phyloP scores from a whole-genome alignment of 2,888 invertebrate species.

The Physocephala rufipes region DNA sequence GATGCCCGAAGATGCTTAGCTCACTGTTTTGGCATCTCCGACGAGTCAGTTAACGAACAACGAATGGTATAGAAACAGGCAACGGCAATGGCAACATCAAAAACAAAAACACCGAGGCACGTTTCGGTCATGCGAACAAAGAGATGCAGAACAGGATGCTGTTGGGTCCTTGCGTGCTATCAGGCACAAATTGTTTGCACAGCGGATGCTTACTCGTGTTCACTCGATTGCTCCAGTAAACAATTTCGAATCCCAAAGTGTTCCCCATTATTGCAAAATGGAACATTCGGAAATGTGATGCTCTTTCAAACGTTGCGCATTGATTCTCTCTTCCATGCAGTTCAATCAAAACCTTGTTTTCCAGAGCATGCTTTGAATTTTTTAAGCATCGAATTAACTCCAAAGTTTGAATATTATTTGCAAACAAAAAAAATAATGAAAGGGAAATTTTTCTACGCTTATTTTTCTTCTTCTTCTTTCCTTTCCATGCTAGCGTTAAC shows the following conservation, averaged over 20 bases:
- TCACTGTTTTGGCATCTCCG: background rate
- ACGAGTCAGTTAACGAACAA: no score
- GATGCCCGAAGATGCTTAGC: background rate
- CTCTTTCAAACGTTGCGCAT: no score
- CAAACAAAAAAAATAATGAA: no score
- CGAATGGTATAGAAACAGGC: background rate
- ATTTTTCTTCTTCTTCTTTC: no score
- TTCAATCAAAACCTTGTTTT: background rate
- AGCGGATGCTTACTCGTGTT: background rate
- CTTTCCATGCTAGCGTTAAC: no score
- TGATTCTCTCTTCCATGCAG: background rate
- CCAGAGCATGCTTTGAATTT: background rate
- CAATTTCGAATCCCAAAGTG: background rate
- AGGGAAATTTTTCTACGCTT: no score
- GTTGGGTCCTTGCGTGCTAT: background rate
- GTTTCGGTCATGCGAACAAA: constrained; percentile 6
- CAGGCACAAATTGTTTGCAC: background rate
- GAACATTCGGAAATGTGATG: no score
- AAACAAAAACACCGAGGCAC: background rate
- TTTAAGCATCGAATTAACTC: background rate
- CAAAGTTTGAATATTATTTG: background rate
- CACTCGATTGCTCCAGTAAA: background rate
- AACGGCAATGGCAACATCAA: no score
- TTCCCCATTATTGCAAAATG: background rate
- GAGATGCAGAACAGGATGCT: constrained; percentile 34